phyloP scores from a whole-genome alignment of 2,888 invertebrate species.

The Hydriomena furcata region DNA sequence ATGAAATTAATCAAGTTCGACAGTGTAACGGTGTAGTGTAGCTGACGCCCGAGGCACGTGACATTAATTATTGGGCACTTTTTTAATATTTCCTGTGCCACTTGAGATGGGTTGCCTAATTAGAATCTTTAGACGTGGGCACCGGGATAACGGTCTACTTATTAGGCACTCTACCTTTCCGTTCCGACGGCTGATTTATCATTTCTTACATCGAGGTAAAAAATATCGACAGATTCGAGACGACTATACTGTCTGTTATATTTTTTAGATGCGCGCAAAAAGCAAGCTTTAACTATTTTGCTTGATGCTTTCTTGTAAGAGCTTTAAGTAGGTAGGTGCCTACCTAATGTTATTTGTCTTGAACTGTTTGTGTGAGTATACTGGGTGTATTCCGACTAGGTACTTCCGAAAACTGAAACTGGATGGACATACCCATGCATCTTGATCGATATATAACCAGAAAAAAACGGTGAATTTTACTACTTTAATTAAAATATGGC shows the following conservation, averaged over 20 bases:
- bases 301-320: constrained; percentile 1
- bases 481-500: too few species aligned
- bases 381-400: too few species aligned
- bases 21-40: constrained; percentile 27
- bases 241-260: constrained; percentile 42
- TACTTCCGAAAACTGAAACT: too few species aligned
- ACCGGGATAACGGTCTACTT: constrained; percentile 65
- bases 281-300: constrained; percentile 27
- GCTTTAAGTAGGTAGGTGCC: too few species aligned
- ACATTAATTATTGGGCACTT: constrained; percentile 49
- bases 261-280: constrained; percentile 34
- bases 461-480: too few species aligned
- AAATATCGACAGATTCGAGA: constrained; percentile 41
- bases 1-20: constrained; percentile 32
- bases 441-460: too few species aligned
- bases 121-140: constrained; percentile 61
- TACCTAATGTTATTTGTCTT: neutral
- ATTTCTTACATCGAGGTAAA: constrained; percentile 46
- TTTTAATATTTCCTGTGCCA: constrained; percentile 47
- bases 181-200: constrained; percentile 58
- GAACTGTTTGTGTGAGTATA: too few species aligned
- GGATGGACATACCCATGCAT: too few species aligned
- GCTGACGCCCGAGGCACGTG: constrained; percentile 26
- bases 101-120: constrained; percentile 59
- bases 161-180: constrained; percentile 54